Evolutionary conservation across 2,888 invertebrate species (phyloP), one percentile per base, ranked within the genome.

Genomic region (Scaptomyza caliginosa): DNA sequence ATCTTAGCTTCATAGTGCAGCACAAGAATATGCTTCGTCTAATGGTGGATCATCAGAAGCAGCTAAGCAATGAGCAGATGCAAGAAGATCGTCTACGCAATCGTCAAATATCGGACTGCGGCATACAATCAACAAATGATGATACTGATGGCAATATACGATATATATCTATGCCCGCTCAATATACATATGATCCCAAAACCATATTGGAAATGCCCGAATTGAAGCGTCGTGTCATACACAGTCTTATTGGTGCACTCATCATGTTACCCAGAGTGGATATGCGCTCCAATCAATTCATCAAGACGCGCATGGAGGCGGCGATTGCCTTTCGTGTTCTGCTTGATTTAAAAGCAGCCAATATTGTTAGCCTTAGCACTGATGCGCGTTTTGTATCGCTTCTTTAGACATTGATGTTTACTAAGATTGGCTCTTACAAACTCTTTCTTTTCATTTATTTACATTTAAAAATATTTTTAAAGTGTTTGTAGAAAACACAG

Each of bases 271-370:
- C 55, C 10, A n/a, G 38, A 2, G 73, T 89, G 24, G 77, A 89
- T 42, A 63, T 88, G 28, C 67, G 55, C 0, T 74, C 70, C n/a
- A 26, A 55, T 0, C 8, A 65, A 0, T 76, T 74, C 11, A 62
- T 89, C 5, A 57, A 19, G 0, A 75, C 60, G 17, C 79, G 82
- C n/a, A 52, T 65, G 36, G 64, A 83, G 16, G 83, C 74, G 1
- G 76, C 84, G 1, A 72, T 73, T 11, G 77, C 74, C 0, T 84
- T 68, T 60, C 67, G 65, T 1, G 58, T 78, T 46, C 23, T 89
- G 0, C 43, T 89, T n/a, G 89, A 89, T 11, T 64, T 89, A 0
- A 75, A 84, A 36, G 64, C 78, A 7, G 77, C 72, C 1, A 74
- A 68, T 17, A 55, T 89, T 10, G 55, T 89, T 17, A 65, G 34